These are phyloP conservation scores for Lysiphlebus fabarum DNA, from an alignment of 1,140 invertebrate genomes.

Conservation along the genomic window DNA sequence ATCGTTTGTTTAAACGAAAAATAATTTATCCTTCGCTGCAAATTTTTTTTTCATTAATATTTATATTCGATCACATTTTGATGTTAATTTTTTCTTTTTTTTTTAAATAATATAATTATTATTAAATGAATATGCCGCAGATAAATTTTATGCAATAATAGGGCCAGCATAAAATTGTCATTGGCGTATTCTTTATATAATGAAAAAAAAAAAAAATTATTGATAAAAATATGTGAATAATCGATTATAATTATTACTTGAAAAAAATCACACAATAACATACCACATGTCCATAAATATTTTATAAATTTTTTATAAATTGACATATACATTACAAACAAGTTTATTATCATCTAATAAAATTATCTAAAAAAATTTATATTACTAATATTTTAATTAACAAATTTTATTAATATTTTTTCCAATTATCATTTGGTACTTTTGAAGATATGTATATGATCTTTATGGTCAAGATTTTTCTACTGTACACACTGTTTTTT, in stretches of 20 bases:
- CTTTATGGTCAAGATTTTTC: slow-evolving; percentile 33
- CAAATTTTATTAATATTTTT: slow-evolving; percentile 30
- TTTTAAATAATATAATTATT: neutral
- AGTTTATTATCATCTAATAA: slow-evolving; percentile 23
- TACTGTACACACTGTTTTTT: slow-evolving; percentile 24
- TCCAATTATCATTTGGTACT: neutral
- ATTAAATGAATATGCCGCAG: slow-evolving; percentile 38
- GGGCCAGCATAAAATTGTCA: slow-evolving; percentile 45
- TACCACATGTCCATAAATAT: neutral
- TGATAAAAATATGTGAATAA: neutral
- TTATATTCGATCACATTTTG: neutral
- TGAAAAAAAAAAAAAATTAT: slow-evolving; percentile 1
- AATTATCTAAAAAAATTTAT: slow-evolving; percentile 30
- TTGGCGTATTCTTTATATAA: slow-evolving; percentile 34
- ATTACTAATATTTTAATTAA: slow-evolving; percentile 43
- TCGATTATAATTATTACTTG: neutral
- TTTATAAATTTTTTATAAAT: neutral
- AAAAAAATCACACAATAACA: neutral
- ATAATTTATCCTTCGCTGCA: neutral
- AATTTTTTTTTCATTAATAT: neutral
- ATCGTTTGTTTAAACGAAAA: neutral
- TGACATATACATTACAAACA: neutral
- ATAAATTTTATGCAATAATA: slow-evolving; percentile 42
- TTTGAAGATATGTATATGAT: slow-evolving; percentile 45
- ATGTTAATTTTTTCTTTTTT: slow-evolving; percentile 7